A percentile compares a stretch with the other conserved stretches of the same genome.
Conservation (phyloP, 2,888 invertebrate genomes). For the Oxyscelio sp. region DNA sequence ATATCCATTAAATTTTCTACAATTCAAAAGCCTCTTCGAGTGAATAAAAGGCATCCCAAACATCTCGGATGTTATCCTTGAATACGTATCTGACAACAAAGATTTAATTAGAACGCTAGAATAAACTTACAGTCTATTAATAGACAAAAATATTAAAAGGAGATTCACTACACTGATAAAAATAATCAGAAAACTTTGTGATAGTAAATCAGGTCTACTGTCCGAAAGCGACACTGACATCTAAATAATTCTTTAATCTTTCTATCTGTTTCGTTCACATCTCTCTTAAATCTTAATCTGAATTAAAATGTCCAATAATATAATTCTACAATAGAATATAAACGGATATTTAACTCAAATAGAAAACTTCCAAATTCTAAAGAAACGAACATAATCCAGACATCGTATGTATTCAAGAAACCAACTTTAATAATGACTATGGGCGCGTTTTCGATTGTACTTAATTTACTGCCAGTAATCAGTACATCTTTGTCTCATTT, state of each 20-base stretch:
- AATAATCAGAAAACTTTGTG: neutral
- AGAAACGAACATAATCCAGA: neutral
- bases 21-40: constrained; percentile 25
- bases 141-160: constrained; percentile 18
- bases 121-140: neutral
- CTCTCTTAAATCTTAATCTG: no score
- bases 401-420: constrained; percentile 52
- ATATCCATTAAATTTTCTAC: neutral
- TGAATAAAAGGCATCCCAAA: neutral
- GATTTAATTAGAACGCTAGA: constrained; percentile 12
- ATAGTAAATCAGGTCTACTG: no score
- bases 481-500: no score
- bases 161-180: constrained; percentile 30
- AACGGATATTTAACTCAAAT: constrained; percentile 22
- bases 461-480: no score
- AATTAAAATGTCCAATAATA: no score
- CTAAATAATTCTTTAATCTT: no score
- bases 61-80: neutral
- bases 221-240: no score
- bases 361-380: constrained; percentile 41
- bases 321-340: constrained; percentile 54
- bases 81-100: constrained; percentile 8
- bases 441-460: no score
- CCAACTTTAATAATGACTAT: constrained; percentile 43
- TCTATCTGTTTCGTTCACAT: no score